Evolutionary conservation across 2,797 vertebrate genomes (phyloP).

Genomic region (Pipistrellus kuhlii): DNA sequence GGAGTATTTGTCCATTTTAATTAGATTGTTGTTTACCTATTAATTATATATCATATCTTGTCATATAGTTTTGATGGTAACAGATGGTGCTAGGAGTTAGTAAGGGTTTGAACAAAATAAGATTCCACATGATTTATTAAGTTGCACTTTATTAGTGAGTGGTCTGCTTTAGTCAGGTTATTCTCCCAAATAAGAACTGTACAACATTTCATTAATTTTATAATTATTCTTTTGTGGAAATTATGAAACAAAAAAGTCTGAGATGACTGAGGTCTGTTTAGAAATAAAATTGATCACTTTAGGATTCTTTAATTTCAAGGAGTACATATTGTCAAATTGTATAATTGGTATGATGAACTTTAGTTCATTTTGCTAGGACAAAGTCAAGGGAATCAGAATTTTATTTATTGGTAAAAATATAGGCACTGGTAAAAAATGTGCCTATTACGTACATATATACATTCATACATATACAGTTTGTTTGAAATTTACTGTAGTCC

Average conservation of each 20-base stretch:
- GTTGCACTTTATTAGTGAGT: constrained; percentile 95
- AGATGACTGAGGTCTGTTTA: constrained; percentile 67
- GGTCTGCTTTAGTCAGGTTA: constrained; percentile 90
- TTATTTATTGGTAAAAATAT: constrained; percentile 45
- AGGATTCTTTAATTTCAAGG: constrained; percentile 62
- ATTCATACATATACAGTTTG: not conserved
- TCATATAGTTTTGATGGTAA: constrained; percentile 98
- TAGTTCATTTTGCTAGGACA: constrained; percentile 29
- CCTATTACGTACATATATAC: not conserved
- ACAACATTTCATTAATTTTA: constrained; percentile 88
- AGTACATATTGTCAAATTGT: constrained; percentile 37
- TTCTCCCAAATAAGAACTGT: constrained; percentile 88
- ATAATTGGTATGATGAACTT: constrained; percentile 41
- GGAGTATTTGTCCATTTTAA: constrained; percentile 99
- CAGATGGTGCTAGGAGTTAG: constrained; percentile 96
- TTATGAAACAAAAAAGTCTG: constrained; percentile 55
- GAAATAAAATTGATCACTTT: constrained; percentile 71
- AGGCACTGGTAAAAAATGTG: not conserved
- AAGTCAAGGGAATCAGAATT: constrained; percentile 19
- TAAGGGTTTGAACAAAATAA: constrained; percentile 93
- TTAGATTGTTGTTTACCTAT: constrained; percentile 99
- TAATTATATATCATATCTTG: constrained; percentile 99
- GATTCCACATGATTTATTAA: constrained; percentile 97
- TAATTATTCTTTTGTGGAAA: constrained; percentile 87
- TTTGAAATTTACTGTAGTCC: constrained; percentile 39